Evolutionary conservation across 2,888 invertebrate genomes (phyloP), one percentile per base, ranked within the genome.

Genomic region (Gibbula magus): DNA sequence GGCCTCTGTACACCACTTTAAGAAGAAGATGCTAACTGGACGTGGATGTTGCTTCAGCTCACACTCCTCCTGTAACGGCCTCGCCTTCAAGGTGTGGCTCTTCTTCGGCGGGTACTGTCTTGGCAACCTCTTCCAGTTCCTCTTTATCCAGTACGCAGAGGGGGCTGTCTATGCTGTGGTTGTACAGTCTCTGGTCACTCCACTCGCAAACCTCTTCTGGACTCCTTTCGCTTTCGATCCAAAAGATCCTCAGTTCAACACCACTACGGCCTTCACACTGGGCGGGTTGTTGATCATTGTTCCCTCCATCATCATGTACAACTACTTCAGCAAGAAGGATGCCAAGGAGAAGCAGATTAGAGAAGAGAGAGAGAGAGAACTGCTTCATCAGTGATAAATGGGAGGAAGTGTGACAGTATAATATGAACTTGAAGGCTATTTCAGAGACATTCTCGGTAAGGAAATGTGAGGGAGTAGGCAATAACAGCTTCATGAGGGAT

Each of bases 151-250:
- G 74, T 87, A 85, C 75, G 86, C 89, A 8, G 89, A 89, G 73
- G 89, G 89, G 10, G 88, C 89, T 18, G 85, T 89, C 0, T 89
- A 86, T 52, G 84, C 87, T 1, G 85, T 86, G 1, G 82, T 89
- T 7, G 87, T 89, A 13, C 86, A 86, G 77, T 86, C 88, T 0
- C 53, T 88, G 45, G 85, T 88, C 8, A 87, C 87, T 0, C 90
- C 90, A 0, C 53, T 86, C 0, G 88, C 85, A 0, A 82, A 88
- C 0, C 81, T 87, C n/a, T 89, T 89, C 82, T 90, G 90, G 90
- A 86, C 88, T 8, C 61, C 89, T 20, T 90, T 90, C 79, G 78
- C 84, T 29, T 87, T 82, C 35, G 83, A 87, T 73, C 79, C 80
- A 18, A 52, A 73, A 8, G 70, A 75, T 0, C 89, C 89, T 0